phyloP scores from a whole-genome alignment of 2,888 invertebrate species.

The Dasypogon diadema region DNA sequence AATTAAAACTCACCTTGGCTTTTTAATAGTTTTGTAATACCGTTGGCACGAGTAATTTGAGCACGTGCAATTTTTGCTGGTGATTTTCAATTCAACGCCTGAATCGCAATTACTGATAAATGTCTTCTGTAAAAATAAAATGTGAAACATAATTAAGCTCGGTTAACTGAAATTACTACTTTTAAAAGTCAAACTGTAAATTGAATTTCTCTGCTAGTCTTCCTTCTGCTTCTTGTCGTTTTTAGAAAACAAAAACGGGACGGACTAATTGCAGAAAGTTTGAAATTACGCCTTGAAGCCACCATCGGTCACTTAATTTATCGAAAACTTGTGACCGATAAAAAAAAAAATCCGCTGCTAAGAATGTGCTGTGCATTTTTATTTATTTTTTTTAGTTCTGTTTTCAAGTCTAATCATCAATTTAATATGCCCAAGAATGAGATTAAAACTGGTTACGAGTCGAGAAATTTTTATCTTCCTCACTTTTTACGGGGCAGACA shows the following conservation, averaged over 20 bases:
- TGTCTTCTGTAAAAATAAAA: conserved; percentile 34
- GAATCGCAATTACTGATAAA: conserved; percentile 52
- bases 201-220: neutral
- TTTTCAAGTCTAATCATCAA: neutral
- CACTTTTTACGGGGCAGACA: neutral
- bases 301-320: neutral
- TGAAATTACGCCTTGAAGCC: neutral
- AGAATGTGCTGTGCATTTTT: neutral
- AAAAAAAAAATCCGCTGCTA: neutral
- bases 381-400: neutral
- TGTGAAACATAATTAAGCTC: neutral
- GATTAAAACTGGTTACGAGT: neutral
- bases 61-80: conserved; percentile 52
- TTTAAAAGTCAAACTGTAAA: neutral
- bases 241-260: too few relatives aligned
- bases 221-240: too few relatives aligned
- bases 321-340: neutral
- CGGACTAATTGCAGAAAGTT: neutral
- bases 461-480: neutral
- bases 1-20: conserved; percentile 44
- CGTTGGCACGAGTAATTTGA: conserved; percentile 50
- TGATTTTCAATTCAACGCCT: conserved; percentile 48
- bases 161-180: neutral
- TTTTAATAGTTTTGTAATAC: conserved; percentile 51
- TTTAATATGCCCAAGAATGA: neutral